Base-by-base conservation (phyloP, 2,888 invertebrate species). In the Amorpha juglandis region DNA sequence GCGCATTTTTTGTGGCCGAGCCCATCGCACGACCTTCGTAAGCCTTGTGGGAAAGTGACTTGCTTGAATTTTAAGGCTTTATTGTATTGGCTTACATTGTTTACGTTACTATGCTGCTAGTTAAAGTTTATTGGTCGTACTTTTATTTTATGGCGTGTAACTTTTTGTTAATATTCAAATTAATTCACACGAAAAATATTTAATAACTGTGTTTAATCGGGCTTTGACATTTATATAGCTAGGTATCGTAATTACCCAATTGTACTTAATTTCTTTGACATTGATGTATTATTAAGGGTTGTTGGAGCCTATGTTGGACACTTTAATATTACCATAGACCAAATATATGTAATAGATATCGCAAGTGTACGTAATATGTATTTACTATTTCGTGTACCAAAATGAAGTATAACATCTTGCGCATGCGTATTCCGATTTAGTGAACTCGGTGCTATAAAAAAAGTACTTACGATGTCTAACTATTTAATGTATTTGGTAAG, bases 1-100 rank as follows among this genome's bases (percentile, higher is more conserved):
- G 52, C 35, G 52, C 42, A 63, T 64, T 67, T 67, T 67, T 67
- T 67, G 62, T 62, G 50, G 64, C 38, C 53, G 51, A 64, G 62
- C 62, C 64, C 64, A 67, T 62, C 53, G 63, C 27, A 45, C 62
- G 67, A 51, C 67, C 67, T 67, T 67, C 64, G 63, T 51, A 71
- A 74, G 75, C 77, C 73, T 78, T 80, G 86, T 86, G 86, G 80
- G 86, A 86, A 84, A 83, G 75, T 87, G 86, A 87, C 85, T 87
- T 82, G 86, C 82, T 63, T 58, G 65, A 65, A 63, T 38, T 67
- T 33, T 33, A 16, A 38, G 58, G 42, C 42, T 58, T 42, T 42
- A 58, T 58, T 58, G 42, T 58, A 58, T 58, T 58, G 38, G 58
- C 19, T 58, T 58, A 58, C 58, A 58, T 58, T 58, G 58, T 58